phyloP scores from a whole-genome alignment of 2,888 invertebrate genomes.

The Coremacera marginata region DNA sequence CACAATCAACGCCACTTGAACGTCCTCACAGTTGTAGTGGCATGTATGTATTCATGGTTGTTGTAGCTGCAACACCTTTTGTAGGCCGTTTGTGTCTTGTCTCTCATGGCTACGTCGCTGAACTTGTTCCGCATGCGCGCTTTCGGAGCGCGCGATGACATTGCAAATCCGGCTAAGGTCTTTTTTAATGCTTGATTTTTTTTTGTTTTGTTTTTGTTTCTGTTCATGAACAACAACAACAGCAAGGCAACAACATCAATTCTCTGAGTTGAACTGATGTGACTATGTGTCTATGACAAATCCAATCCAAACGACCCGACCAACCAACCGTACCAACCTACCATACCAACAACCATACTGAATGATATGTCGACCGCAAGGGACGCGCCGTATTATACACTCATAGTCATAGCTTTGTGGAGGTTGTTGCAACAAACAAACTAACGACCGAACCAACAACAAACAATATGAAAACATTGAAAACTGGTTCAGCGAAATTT shows the following conservation, averaged over 20 bases:
- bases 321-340: slow-evolving; percentile 4
- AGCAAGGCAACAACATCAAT: background rate
- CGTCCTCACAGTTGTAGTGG: slow-evolving; percentile 1
- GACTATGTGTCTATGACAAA: slow-evolving; percentile 28
- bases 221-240: background rate
- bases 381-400: background rate
- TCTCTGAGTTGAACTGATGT: background rate
- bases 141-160: slow-evolving; percentile 50
- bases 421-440: slow-evolving; percentile 50
- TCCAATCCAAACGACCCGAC: slow-evolving; percentile 8
- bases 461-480: slow-evolving; percentile 61
- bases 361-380: slow-evolving; percentile 11
- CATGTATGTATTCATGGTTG: slow-evolving; percentile 21
- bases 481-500: slow-evolving; percentile 64
- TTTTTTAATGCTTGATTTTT: background rate
- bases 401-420: slow-evolving; percentile 52
- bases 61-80: slow-evolving; percentile 32
- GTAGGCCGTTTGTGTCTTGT: background rate
- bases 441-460: background rate
- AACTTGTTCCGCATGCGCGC: slow-evolving; percentile 61
- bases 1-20: slow-evolving; percentile 57
- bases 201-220: too few species aligned
- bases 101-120: slow-evolving; percentile 51
- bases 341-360: background rate
- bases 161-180: slow-evolving; percentile 42